These are phyloP conservation scores for Rhadinocentrus ornatus DNA, from an alignment of 2,797 vertebrate species.

Conservation along the genomic window DNA sequence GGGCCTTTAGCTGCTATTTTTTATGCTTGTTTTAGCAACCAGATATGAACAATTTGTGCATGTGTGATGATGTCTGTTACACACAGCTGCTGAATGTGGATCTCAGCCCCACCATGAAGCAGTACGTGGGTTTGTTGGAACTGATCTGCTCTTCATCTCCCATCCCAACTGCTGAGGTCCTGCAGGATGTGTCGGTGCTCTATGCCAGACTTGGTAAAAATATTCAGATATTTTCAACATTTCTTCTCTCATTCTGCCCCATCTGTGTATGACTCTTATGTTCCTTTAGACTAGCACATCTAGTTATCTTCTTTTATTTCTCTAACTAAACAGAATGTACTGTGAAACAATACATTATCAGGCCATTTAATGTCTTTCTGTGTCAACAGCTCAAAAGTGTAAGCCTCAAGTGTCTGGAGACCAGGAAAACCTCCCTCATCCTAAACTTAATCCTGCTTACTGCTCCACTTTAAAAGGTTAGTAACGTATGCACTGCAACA, in stretches of 20 bases:
- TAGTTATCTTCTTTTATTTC: conserved; percentile 6
- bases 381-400: conserved; percentile 79
- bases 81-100: conserved; percentile 73
- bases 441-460: conserved; percentile 56
- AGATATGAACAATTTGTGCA: not conserved
- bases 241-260: conserved; percentile 16
- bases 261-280: conserved; percentile 30
- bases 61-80: not conserved
- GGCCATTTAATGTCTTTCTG: not conserved
- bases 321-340: not conserved
- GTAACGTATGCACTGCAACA: conserved; percentile 20
- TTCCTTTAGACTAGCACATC: not conserved
- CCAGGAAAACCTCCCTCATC: conserved; percentile 55
- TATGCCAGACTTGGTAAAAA: conserved; percentile 82
- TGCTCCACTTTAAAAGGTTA: conserved; percentile 81
- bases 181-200: conserved; percentile 83
- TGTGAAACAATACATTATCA: not conserved
- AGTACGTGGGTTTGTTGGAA: conserved; percentile 83
- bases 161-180: conserved; percentile 74
- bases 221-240: not conserved
- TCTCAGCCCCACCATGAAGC: conserved; percentile 76
- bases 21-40: not conserved
- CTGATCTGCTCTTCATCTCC: conserved; percentile 74
- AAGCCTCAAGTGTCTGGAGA: conserved; percentile 55
- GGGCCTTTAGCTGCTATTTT: not conserved